These are phyloP conservation scores for Excalfactoria chinensis DNA, from an alignment of 2,113 vertebrate species.

Conservation along the genomic window DNA sequence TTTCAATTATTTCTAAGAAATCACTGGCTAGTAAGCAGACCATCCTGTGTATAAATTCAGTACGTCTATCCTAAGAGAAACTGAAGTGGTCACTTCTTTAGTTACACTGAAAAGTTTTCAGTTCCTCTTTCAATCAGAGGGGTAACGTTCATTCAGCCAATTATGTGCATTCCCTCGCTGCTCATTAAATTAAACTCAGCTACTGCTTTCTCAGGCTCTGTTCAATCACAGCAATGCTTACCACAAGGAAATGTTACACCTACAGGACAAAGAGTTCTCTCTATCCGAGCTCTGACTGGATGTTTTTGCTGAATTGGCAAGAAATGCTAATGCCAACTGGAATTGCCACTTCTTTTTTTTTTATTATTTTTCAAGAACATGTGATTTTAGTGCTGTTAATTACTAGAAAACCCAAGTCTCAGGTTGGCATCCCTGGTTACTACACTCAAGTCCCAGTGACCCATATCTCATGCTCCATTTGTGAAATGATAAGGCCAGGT, in stretches of 20 bases:
- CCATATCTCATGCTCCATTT: background rate
- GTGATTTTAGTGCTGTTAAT: background rate
- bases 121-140: background rate
- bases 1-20: background rate
- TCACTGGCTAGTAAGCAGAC: background rate
- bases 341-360: background rate
- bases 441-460: background rate
- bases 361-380: background rate
- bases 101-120: background rate
- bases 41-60: background rate
- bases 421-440: background rate
- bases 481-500: background rate
- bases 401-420: background rate
- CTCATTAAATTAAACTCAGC: background rate
- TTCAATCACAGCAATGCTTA: background rate
- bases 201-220: background rate
- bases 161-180: background rate
- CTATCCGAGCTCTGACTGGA: background rate
- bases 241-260: background rate
- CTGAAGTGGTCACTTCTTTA: background rate
- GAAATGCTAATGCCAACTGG: background rate
- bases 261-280: background rate
- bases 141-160: background rate
- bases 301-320: background rate
- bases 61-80: background rate